Evolutionary conservation across 2,113 vertebrate species (phyloP).

Genomic region (Albula glossodonta): DNA sequence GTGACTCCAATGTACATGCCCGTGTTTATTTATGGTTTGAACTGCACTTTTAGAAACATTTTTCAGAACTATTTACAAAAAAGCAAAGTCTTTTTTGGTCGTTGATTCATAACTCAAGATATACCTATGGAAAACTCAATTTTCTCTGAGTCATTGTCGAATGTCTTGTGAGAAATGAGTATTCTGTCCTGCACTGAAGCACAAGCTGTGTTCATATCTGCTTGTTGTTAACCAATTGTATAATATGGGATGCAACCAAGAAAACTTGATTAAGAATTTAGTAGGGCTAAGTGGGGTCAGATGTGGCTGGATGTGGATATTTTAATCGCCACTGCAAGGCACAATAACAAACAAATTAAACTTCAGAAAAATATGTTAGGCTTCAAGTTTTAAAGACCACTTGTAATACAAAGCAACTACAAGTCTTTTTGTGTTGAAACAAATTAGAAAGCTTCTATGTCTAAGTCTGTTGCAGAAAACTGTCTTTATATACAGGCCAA

Average conservation of each 20-base stretch:
- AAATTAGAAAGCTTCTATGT: too few species aligned
- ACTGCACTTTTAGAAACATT: not conserved
- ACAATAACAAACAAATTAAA: too few species aligned
- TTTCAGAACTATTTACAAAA: not conserved
- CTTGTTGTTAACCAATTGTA: not conserved
- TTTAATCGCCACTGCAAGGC: too few species aligned
- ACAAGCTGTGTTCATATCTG: not conserved
- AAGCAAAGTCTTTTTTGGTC: not conserved
- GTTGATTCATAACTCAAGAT: not conserved
- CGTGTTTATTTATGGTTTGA: not conserved
- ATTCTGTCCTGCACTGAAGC: not conserved
- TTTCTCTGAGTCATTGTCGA: not conserved
- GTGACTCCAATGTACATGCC: slow-evolving; percentile 28
- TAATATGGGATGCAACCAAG: not conserved
- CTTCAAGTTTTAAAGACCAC: too few species aligned
- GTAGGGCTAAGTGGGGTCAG: not conserved
- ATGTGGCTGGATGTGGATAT: too few species aligned
- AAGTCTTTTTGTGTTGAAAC: too few species aligned
- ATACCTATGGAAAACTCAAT: not conserved
- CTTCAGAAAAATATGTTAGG: too few species aligned
- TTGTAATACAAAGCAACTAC: too few species aligned
- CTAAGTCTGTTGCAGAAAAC: not conserved
- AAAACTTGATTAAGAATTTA: not conserved
- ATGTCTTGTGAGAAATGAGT: not conserved
- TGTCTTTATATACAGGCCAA: not conserved